Base-by-base conservation (phyloP, 1,140 invertebrate genomes). In the Macrobrachium rosenbergii region DNA sequence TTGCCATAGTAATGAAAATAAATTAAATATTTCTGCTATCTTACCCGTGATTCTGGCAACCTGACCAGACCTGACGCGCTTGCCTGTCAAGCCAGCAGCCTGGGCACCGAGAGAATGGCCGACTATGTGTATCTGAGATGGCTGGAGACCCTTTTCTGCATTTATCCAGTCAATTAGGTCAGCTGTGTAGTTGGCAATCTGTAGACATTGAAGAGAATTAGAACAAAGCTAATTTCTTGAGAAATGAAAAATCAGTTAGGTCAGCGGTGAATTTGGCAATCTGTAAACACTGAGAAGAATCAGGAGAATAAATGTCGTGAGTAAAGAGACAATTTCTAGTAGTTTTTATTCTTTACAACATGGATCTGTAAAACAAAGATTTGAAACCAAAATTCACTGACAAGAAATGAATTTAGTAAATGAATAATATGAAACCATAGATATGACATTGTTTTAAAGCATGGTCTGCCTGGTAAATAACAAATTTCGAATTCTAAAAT, bases 51-150 rank as follows among this genome's bases (percentile, higher is more conserved):
- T 21, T 60, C 83, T 79, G 45, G 63, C 76, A 52, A 80, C 45
- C 12, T 12, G 69, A 7, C 83, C 83, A 0, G 43, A n/a, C 2
- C 37, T 80, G 83, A 86, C 11, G 21, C 69, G 59, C 19, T 78
- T 86, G 62, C 14, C 83, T 19, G 83, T 86, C 62, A 86, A 77
- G 58, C 83, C 83, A 59, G 83, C 83, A 3, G 76, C 60, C 60
- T 86, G 83, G 21, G 76, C 76, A 10, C 83, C 83, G 62, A 86
- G 63, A 10, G 83, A 86, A 62, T 86, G 83, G 14, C 83, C 83
- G 0, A 45, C 77, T 52, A 86, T 79, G 76, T 86, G 83, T 7
- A 79, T 19, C 76, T 72, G 19, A 12, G 62, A 19, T 19, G 83
- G 37, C 76, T 12, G 43, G 17, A 86, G 77, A 0, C 83, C 76